Evolutionary conservation across 1,140 invertebrate species (phyloP), one percentile per base, ranked within the genome.

Genomic region (Orchestia grillus): DNA sequence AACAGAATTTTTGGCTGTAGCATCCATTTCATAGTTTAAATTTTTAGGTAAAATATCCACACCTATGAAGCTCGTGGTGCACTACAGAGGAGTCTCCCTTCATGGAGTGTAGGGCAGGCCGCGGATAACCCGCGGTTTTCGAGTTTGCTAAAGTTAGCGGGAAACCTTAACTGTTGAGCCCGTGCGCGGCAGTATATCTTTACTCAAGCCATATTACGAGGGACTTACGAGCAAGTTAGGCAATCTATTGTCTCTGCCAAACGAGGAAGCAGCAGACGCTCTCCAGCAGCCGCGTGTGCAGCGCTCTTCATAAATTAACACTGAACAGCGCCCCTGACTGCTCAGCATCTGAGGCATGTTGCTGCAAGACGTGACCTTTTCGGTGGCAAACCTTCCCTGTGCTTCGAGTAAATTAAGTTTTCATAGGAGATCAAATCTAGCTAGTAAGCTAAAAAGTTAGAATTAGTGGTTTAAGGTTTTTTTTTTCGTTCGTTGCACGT

Each of bases 241-340:
- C 92, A 94, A 94, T 94, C 92, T 94, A 94, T 94, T 94, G 92
- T 94, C 92, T 94, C 92, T 94, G 92, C 44, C 44, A 47, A 94
- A 44, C 92, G 43, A 94, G 92, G 44, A 36, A 45, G 19, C 36
- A 44, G 8, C 43, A n/a, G 44, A 94, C 43, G 88, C 88, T 41
- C 41, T 41, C 88, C 88, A 44, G 41, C 41, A 41, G 88, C 62
- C 11, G 62, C 62, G 62, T 3, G 62, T 28, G 36, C 62, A 36
- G 62, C 62, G 62, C 28, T 77, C 28, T 77, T 77, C 62, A 77
- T 77, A 77, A 77, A 77, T 77, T 77, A 77, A 77, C 62, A 36
- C 62, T 23, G 62, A 77, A 77, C 62, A 77, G 3, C 15, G 62
- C 47, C 6, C 47, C 6, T 6, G 47, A 19, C 47, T 77, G 62